phyloP scores from a whole-genome alignment of 2,888 invertebrate genomes.

The Thecophora atra region DNA sequence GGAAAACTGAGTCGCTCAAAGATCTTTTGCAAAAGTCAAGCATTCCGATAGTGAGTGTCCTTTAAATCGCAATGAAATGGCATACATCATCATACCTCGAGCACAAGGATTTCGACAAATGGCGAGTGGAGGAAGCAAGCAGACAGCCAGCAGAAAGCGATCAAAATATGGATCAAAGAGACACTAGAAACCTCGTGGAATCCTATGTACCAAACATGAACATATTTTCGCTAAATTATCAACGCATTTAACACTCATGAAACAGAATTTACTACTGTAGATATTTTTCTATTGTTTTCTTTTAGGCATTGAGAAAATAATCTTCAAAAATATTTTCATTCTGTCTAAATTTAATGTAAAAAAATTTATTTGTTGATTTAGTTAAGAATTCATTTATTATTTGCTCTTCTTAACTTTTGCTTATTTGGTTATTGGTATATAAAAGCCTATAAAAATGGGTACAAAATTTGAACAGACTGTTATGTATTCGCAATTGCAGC shows the following conservation, averaged over 20 bases:
- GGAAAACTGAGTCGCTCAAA: conserved; percentile 59
- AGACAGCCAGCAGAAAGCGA: conserved; percentile 60
- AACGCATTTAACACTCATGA: neutral
- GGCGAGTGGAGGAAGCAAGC: conserved; percentile 63
- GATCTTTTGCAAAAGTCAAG: conserved; percentile 60
- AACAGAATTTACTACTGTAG: neutral
- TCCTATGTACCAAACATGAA: conserved; percentile 59
- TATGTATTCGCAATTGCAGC: conserved; percentile 75
- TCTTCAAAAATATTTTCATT: conserved; percentile 30
- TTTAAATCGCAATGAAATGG: conserved; percentile 52
- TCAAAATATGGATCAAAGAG: conserved; percentile 60
- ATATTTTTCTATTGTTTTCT: neutral
- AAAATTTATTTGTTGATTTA: conserved; percentile 24
- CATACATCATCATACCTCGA: conserved; percentile 60
- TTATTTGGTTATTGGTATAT: conserved; percentile 34
- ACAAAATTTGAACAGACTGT: conserved; percentile 53
- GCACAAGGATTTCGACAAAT: conserved; percentile 64
- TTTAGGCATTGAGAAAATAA: conserved; percentile 20
- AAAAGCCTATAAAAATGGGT: conserved; percentile 43
- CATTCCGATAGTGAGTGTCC: conserved; percentile 64
- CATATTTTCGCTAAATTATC: neutral
- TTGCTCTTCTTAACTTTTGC: conserved; percentile 5
- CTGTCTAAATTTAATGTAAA: conserved; percentile 32
- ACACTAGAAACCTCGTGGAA: conserved; percentile 65
- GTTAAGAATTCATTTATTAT: conserved; percentile 29